phyloP scores from a whole-genome alignment of 2,113 vertebrate species.

The Zosterops lateralis region DNA sequence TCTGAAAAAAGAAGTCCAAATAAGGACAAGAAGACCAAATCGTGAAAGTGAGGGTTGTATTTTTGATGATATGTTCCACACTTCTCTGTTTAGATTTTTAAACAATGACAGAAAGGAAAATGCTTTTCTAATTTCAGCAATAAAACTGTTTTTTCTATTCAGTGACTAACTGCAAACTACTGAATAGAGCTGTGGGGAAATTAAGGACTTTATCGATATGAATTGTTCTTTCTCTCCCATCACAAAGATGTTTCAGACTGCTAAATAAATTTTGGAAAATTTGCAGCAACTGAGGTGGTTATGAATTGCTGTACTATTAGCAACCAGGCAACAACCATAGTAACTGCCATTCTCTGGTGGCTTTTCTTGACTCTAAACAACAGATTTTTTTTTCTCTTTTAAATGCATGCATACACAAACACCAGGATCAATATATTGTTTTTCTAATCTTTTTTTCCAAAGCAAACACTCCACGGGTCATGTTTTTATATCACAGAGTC shows the following conservation, averaged over 20 bases:
- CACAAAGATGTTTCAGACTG: background rate
- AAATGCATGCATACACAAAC: background rate
- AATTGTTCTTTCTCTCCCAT: background rate
- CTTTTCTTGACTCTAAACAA: constrained; percentile 13
- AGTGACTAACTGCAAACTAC: background rate
- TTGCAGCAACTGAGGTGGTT: background rate
- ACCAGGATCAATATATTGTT: background rate
- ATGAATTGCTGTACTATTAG: background rate
- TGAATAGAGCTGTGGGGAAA: background rate
- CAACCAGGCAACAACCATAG: constrained; percentile 18
- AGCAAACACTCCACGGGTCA: background rate
- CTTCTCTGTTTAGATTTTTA: background rate
- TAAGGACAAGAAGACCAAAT: background rate
- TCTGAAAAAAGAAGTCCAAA: background rate
- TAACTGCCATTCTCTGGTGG: background rate
- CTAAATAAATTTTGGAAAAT: constrained; percentile 6
- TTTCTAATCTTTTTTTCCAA: background rate
- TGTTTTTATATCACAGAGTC: background rate
- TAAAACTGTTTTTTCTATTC: background rate
- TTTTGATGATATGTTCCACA: background rate
- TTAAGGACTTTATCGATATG: background rate
- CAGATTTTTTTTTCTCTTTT: background rate
- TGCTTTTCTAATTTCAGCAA: background rate
- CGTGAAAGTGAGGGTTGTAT: background rate
- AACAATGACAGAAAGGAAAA: background rate